A percentile compares a stretch with the other conserved stretches of the same genome.
These are phyloP conservation scores for Eublepharis macularius DNA, from an alignment of 2,113 vertebrate species.

Conservation along the genomic window DNA sequence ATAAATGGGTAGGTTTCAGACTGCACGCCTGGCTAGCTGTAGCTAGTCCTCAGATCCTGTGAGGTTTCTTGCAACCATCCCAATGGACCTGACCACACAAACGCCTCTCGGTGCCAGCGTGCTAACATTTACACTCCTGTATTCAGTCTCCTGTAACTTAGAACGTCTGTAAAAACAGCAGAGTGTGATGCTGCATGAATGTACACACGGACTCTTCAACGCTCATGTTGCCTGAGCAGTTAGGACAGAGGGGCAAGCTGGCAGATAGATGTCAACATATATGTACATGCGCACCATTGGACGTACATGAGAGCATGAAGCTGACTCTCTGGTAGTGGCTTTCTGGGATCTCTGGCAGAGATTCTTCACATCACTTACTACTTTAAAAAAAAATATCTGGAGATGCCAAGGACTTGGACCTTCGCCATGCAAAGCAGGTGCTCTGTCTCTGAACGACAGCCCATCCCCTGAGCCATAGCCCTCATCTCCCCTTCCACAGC, in stretches of 20 bases:
- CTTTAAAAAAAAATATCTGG: no score
- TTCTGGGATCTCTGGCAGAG: no score
- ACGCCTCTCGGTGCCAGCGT: not conserved
- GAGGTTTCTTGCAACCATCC: not conserved
- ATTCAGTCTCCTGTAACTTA: not conserved
- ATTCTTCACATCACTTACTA: no score
- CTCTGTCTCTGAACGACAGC: no score
- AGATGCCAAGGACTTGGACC: no score
- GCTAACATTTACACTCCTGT: not conserved
- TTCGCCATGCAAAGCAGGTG: no score
- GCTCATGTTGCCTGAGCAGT: not conserved
- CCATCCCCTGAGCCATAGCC: no score
- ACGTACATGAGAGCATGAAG: no score
- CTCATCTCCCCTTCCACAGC: not conserved
- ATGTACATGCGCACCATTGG: no score
- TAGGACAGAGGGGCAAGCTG: not conserved
- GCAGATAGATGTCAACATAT: not conserved
- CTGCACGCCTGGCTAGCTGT: constrained; percentile 42
- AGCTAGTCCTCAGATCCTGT: constrained; percentile 40
- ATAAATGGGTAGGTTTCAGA: constrained; percentile 49
- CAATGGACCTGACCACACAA: not conserved
- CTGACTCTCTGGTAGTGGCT: no score
- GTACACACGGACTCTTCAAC: not conserved
- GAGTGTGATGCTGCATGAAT: not conserved
- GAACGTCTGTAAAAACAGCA: not conserved